These are phyloP conservation scores for Pseudomyrmex sp. DNA, from an alignment of 1,140 invertebrate genomes.

Conservation along the genomic window DNA sequence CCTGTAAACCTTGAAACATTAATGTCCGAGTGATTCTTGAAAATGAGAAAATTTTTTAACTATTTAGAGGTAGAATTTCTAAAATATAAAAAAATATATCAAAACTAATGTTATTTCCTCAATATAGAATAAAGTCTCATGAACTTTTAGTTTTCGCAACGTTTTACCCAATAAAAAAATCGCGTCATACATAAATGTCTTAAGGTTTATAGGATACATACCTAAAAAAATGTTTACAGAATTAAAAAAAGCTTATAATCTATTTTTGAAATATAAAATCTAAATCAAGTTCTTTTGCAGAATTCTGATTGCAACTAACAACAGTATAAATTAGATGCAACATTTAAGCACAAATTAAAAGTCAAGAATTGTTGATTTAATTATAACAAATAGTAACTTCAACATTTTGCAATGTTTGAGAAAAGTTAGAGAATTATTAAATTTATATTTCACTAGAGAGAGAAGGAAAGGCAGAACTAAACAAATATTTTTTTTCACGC, in stretches of 20 bases:
- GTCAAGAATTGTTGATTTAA: background rate
- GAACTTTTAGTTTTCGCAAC: too few species aligned
- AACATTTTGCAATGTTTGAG: conserved; percentile 6
- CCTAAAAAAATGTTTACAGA: background rate
- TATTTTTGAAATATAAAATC: conserved; percentile 12
- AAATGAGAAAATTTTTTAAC: too few species aligned
- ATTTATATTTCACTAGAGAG: background rate
- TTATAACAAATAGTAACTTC: conserved; percentile 38
- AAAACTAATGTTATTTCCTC: too few species aligned
- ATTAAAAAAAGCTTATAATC: background rate
- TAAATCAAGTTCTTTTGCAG: conserved; percentile 6
- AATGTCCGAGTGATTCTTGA: too few species aligned
- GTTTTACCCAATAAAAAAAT: too few species aligned
- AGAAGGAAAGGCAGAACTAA: background rate
- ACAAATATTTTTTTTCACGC: background rate
- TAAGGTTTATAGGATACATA: background rate
- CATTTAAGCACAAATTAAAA: conserved; percentile 43
- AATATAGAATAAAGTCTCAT: too few species aligned
- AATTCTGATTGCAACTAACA: conserved; percentile 23
- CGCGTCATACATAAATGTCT: too few species aligned
- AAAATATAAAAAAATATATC: too few species aligned
- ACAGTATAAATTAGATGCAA: conserved; percentile 25
- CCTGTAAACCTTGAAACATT: too few species aligned
- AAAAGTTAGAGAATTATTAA: conserved; percentile 10
- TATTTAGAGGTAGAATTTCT: too few species aligned